A percentile compares a stretch with the other conserved stretches of the same genome.
Evolutionary conservation across 2,113 vertebrate genomes (phyloP).

Genomic region (Phyllopteryx taeniolatus): DNA sequence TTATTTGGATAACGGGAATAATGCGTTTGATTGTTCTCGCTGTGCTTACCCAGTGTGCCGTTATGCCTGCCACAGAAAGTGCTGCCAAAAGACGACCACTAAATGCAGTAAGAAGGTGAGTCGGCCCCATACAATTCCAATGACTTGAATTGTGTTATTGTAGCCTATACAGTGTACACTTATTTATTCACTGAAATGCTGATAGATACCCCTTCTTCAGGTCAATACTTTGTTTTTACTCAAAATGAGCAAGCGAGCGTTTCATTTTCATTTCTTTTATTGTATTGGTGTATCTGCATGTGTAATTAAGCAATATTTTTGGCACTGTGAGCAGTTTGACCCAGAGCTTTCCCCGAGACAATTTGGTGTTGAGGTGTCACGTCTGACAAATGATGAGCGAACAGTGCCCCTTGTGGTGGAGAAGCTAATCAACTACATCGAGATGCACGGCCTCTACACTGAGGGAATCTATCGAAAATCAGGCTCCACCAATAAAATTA

Average conservation of each 20-base stretch:
- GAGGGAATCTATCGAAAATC: constrained; percentile 98
- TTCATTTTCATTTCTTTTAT: neutral
- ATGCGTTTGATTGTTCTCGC: constrained; percentile 56
- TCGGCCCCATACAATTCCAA: constrained; percentile 34
- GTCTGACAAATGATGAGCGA: constrained; percentile 89
- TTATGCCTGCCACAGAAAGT: constrained; percentile 96
- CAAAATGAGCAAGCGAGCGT: neutral
- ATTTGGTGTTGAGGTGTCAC: constrained; percentile 91
- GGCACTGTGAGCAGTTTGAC: constrained; percentile 78
- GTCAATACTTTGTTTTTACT: neutral
- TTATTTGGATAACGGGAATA: constrained; percentile 56
- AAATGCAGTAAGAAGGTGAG: constrained; percentile 97
- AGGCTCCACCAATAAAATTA: constrained; percentile 96
- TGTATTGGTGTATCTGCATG: neutral
- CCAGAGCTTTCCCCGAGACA: constrained; percentile 90
- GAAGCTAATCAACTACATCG: constrained; percentile 97
- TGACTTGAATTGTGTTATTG: constrained; percentile 32
- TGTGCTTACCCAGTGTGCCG: constrained; percentile 87
- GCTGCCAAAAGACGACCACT: constrained; percentile 88
- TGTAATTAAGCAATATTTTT: constrained; percentile 7
- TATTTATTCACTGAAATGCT: neutral
- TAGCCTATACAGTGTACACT: neutral
- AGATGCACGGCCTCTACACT: constrained; percentile 97
- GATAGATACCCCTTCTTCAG: neutral
- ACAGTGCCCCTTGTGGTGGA: constrained; percentile 90